Percentiles rank a stretch among this genome's conserved stretches.
phyloP scores from a whole-genome alignment of 1,140 invertebrate species.

The Gryllus bimaculatus region DNA sequence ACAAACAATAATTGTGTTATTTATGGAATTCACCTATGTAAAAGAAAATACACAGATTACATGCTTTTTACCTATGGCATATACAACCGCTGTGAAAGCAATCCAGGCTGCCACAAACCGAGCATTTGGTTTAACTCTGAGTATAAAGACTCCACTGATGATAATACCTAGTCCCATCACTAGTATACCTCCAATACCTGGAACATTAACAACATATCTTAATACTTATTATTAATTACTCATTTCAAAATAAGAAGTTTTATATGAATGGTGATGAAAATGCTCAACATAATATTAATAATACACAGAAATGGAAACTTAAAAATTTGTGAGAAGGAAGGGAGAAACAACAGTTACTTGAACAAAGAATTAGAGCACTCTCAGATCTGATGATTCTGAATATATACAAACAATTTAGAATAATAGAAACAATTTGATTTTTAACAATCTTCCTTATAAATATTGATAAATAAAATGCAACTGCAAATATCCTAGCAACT shows the following conservation, averaged over 20 bases:
- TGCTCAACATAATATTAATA: conserved; percentile 5
- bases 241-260: background rate
- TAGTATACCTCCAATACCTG: conserved; percentile 80
- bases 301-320: too few relatives aligned
- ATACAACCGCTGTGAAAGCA: conserved; percentile 76
- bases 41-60: background rate
- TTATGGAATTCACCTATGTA: background rate
- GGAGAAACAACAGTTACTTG: too few relatives aligned
- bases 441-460: too few relatives aligned
- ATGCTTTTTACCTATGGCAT: conserved; percentile 57
- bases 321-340: too few relatives aligned
- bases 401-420: too few relatives aligned
- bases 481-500: too few relatives aligned
- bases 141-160: conserved; percentile 74
- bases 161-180: conserved; percentile 88
- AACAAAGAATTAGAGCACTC: too few relatives aligned
- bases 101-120: conserved; percentile 83
- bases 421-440: too few relatives aligned
- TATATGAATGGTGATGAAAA: too few relatives aligned
- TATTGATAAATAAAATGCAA: too few relatives aligned
- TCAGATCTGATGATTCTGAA: too few relatives aligned
- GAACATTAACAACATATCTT: conserved; percentile 25
- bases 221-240: background rate
- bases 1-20: conserved; percentile 23
- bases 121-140: conserved; percentile 72